Conservation (phyloP, 2,888 invertebrate genomes). For the Gasteruption jaculator region DNA sequence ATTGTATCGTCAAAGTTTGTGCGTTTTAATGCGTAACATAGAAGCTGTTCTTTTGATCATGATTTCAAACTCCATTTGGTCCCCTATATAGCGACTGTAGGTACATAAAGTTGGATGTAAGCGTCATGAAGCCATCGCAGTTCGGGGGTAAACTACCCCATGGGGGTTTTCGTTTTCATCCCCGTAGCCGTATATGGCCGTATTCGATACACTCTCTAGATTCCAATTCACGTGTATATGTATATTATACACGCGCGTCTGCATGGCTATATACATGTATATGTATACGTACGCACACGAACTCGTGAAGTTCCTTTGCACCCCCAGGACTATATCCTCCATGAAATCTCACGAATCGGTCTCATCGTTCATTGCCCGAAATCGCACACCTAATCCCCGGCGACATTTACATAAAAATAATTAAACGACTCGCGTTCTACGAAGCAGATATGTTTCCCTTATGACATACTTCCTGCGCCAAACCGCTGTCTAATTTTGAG, state of each 20-base stretch:
- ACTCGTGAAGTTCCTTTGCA: too few relatives aligned
- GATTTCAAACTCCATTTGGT: too few relatives aligned
- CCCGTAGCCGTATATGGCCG: slow-evolving; percentile 19
- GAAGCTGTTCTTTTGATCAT: too few relatives aligned
- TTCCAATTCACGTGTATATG: neutral
- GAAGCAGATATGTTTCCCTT: too few relatives aligned
- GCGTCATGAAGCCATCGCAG: too few relatives aligned
- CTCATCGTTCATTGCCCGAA: slow-evolving; percentile 32
- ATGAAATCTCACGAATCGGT: slow-evolving; percentile 27
- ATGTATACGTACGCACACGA: neutral
- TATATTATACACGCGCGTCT: slow-evolving; percentile 6
- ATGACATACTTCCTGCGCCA: too few relatives aligned
- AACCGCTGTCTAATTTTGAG: too few relatives aligned
- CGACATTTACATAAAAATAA: slow-evolving; percentile 42
- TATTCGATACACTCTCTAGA: slow-evolving; percentile 36
- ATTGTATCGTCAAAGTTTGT: too few relatives aligned
- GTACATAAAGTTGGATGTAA: too few relatives aligned
- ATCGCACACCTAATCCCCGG: slow-evolving; percentile 33
- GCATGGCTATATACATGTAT: slow-evolving; percentile 8
- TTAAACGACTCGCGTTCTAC: slow-evolving; percentile 33
- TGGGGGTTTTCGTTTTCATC: slow-evolving; percentile 21
- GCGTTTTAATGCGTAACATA: too few relatives aligned
- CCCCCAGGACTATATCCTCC: too few relatives aligned
- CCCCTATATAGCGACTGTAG: too few relatives aligned
- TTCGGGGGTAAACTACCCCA: slow-evolving; percentile 29